Evolutionary conservation across 2,797 vertebrate genomes (phyloP).

Genomic region (Gila robusta): DNA sequence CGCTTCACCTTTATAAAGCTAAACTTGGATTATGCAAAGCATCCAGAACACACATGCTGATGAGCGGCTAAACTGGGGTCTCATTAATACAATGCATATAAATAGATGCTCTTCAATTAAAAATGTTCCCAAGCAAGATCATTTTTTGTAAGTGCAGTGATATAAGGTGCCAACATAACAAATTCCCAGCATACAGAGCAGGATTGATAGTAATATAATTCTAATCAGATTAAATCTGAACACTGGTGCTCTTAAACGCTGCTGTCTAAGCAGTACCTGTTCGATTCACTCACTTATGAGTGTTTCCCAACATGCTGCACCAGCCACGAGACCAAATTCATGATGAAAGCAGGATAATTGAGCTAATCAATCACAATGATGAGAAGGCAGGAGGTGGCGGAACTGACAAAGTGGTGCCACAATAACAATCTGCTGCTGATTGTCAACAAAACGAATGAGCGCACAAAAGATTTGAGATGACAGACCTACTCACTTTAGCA

Average conservation of each 20-base stretch:
- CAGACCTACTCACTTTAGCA: conserved; percentile 27
- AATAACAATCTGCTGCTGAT: conserved; percentile 48
- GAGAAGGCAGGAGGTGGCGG: conserved; percentile 30
- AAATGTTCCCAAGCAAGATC: background rate
- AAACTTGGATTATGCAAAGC: background rate
- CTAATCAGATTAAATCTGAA: background rate
- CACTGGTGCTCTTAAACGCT: background rate
- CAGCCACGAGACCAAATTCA: conserved; percentile 10
- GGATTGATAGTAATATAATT: background rate
- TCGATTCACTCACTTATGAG: background rate
- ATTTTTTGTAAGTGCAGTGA: background rate
- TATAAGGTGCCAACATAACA: background rate
- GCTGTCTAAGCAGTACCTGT: conserved; percentile 1
- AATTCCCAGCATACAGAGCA: conserved; percentile 8
- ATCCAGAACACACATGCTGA: background rate
- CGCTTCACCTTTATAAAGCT: background rate
- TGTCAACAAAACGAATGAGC: conserved; percentile 41
- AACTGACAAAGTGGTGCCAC: conserved; percentile 44
- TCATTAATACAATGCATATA: background rate
- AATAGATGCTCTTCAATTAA: background rate
- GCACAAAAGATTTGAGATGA: conserved; percentile 6
- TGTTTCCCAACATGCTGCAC: background rate
- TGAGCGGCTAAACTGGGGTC: background rate
- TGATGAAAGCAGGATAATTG: conserved; percentile 43
- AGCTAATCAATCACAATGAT: conserved; percentile 47